Conservation (phyloP, 2,888 invertebrate species). For the Pristionchus arcanus region DNA sequence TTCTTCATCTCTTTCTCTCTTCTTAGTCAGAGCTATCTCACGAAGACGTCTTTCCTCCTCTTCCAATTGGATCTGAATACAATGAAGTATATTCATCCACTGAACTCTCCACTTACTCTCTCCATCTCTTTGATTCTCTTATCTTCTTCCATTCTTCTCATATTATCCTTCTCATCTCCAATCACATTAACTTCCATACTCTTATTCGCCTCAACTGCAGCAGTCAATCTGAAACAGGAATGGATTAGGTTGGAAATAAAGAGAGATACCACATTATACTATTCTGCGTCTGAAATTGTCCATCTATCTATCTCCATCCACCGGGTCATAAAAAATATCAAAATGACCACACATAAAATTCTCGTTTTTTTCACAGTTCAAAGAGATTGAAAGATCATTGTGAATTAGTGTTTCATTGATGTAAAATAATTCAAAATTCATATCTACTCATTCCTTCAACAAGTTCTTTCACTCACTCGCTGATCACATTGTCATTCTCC, state of each 20-base stretch:
- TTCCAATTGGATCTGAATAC: conserved; percentile 31
- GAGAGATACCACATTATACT: not conserved
- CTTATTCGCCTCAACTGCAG: conserved; percentile 49
- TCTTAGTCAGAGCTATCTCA: conserved; percentile 51
- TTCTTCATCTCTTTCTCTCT: conserved; percentile 55
- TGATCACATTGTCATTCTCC: not conserved
- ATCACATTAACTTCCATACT: not conserved
- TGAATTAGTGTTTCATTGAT: too few species aligned
- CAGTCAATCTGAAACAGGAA: conserved; percentile 27
- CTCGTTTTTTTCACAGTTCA: too few species aligned
- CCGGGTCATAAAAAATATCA: not conserved
- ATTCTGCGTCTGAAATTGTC: not conserved
- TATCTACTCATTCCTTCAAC: not conserved
- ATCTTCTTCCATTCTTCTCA: conserved; percentile 46
- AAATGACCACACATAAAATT: not conserved
- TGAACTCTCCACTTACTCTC: not conserved
- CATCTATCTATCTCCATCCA: not conserved
- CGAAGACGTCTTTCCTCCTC: conserved; percentile 50
- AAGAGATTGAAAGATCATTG: too few species aligned
- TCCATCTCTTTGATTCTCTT: conserved; percentile 55
- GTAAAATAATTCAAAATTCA: too few species aligned
- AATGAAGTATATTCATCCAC: too few species aligned
- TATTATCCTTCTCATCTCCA: conserved; percentile 41
- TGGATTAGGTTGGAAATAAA: not conserved
- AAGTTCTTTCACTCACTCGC: not conserved